phyloP scores from a whole-genome alignment of 2,113 vertebrate genomes.

The Lynx canadensis region DNA sequence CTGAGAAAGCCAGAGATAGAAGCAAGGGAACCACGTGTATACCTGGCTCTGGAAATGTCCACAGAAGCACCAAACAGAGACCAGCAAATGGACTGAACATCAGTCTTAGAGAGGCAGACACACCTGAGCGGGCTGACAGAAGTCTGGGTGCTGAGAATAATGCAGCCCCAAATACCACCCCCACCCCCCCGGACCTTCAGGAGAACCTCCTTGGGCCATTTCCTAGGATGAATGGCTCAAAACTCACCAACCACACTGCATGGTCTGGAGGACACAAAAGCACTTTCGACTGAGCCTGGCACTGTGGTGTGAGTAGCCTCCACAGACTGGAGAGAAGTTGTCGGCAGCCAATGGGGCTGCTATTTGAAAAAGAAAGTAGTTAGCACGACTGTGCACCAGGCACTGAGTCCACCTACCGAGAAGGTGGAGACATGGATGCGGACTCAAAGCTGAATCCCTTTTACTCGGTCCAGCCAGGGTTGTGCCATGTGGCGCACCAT shows the following conservation, averaged over 20 bases:
- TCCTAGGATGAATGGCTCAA: not conserved
- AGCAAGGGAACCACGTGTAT: not conserved
- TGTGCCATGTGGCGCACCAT: rapidly evolving
- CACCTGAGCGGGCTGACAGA: too few species aligned
- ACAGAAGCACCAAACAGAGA: not conserved
- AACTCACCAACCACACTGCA: not conserved
- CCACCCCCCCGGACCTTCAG: not conserved
- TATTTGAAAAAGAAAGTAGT: not conserved
- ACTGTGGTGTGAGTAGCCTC: rapidly evolving
- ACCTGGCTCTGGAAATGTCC: not conserved
- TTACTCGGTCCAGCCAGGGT: too few species aligned
- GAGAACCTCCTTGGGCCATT: not conserved
- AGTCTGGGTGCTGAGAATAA: not conserved
- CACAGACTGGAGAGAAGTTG: not conserved
- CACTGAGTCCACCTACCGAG: not conserved
- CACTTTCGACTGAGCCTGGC: rapidly evolving
- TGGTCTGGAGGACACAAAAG: not conserved
- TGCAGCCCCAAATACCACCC: rapidly evolving
- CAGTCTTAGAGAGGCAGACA: not conserved
- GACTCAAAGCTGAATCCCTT: too few species aligned
- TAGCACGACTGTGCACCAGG: rapidly evolving
- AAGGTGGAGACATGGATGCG: not conserved
- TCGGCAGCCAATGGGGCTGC: not conserved
- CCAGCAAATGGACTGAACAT: not conserved
- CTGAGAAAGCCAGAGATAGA: not conserved